Conservation (phyloP, 2,113 vertebrate species). For the Rhinopomastus cyanomelas region DNA sequence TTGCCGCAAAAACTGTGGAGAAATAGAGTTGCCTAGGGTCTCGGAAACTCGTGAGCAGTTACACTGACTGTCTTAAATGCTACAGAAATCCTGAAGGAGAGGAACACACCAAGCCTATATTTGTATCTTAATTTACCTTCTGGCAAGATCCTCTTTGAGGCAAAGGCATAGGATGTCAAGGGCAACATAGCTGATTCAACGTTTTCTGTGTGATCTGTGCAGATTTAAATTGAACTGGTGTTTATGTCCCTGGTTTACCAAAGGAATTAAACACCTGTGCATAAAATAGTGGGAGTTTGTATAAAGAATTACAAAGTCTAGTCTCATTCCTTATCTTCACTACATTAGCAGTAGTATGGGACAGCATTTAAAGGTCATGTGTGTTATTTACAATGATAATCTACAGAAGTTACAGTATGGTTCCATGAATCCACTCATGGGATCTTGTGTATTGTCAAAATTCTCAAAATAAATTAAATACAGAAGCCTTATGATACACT, state of each 20-base stretch:
- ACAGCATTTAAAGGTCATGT: not conserved
- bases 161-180: not conserved
- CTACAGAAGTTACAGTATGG: not conserved
- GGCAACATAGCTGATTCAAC: not conserved
- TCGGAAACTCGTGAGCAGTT: not conserved
- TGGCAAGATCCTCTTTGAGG: not conserved
- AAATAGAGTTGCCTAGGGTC: not conserved
- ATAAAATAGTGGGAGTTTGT: not conserved
- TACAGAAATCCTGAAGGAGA: not conserved
- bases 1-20: not conserved
- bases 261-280: not conserved
- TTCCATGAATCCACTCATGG: not conserved
- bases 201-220: not conserved
- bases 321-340: not conserved
- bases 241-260: not conserved
- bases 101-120: not conserved
- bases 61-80: not conserved
- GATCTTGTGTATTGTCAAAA: not conserved
- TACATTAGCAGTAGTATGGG: not conserved
- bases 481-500: not conserved
- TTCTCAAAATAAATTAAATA: not conserved
- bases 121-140: not conserved
- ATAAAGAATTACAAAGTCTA: not conserved
- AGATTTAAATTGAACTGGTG: not conserved
- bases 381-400: not conserved